Conservation (phyloP, 2,113 vertebrate species). For the Ammodytes dubius region DNA sequence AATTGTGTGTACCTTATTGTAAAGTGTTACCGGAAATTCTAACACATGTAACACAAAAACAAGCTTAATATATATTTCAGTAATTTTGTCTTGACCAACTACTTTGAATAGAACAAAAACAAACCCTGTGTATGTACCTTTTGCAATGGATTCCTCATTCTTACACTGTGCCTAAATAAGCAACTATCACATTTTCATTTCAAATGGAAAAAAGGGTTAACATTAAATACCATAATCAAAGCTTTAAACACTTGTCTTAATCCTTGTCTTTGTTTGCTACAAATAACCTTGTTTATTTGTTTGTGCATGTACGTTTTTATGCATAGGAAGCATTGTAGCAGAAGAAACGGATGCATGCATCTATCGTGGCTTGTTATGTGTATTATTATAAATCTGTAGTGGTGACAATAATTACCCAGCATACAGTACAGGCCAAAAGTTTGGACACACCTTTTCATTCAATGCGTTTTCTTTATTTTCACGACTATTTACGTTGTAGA, state of each 20-base stretch:
- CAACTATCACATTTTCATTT: slow-evolving; percentile 14
- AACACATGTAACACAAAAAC: too few species aligned
- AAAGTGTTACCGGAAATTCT: too few species aligned
- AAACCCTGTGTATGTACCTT: not conserved
- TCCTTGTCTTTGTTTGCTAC: not conserved
- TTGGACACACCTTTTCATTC: too few species aligned
- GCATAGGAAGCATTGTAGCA: not conserved
- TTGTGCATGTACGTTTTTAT: not conserved
- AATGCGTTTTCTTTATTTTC: too few species aligned
- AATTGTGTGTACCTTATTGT: too few species aligned
- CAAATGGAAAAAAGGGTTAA: slow-evolving; percentile 36
- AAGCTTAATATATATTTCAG: not conserved
- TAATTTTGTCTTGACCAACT: slow-evolving; percentile 13
- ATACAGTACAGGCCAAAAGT: too few species aligned
- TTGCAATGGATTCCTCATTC: slow-evolving; percentile 7
- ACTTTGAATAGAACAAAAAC: slow-evolving; percentile 17
- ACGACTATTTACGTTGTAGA: too few species aligned
- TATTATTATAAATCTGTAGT: slow-evolving; percentile 18
- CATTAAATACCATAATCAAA: not conserved
- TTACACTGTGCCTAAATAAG: not conserved
- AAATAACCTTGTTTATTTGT: not conserved
- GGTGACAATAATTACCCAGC: slow-evolving; percentile 28
- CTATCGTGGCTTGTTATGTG: not conserved
- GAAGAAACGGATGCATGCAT: slow-evolving; percentile 1
- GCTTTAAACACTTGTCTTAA: not conserved